Evolutionary conservation across 2,113 vertebrate species (phyloP), one percentile per base, ranked within the genome.

Genomic region (Spizaetus ornatus): DNA sequence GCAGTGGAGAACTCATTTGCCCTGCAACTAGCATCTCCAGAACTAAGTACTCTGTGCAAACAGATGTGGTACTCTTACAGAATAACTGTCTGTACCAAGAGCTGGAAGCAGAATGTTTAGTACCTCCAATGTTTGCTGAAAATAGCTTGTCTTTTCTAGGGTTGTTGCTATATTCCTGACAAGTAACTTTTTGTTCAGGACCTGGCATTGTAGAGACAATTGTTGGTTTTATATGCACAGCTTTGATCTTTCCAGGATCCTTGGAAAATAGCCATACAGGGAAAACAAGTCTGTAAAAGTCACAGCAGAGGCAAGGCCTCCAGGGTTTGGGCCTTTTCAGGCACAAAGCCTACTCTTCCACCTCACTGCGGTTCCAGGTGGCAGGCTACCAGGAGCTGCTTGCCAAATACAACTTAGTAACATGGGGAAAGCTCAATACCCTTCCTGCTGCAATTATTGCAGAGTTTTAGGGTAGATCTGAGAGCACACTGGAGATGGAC

Each of bases 281-380:
- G 92, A 96, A 95, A 88, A 66, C 34, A 82, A 82, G 82, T 92
- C 88, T 88, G n/a, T 95, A 85, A 94, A 95, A 94, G 66, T 89
- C 82, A 76, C 52, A 90, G 74, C 70, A 48, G 42, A 95, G 48
- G 59, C 42, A 85, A 88, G 38, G 32, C 67, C 61, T 77, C 61
- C 21, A 55, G 78, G 66, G 42, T 89, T 87, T 93, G 78, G 25
- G 52, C 36, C 65, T 93, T 92, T 90, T 79, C 38, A 72, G 88
- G 85, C 90, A 85, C 69, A 71, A 82, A 67, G 50, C 61, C 70
- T 87, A 13, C 38, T 85, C 85, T 93, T 95, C 74, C 55, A 95
- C 74, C 62, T 92, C 70, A 36, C 26, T 82, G 71, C 58, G 38
- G 21, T 80, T 94, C 92, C 88, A 95, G 70, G 82, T 94, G 94